Base-by-base conservation (phyloP, 2,888 invertebrate genomes). In the Dicroscelio sp. region DNA sequence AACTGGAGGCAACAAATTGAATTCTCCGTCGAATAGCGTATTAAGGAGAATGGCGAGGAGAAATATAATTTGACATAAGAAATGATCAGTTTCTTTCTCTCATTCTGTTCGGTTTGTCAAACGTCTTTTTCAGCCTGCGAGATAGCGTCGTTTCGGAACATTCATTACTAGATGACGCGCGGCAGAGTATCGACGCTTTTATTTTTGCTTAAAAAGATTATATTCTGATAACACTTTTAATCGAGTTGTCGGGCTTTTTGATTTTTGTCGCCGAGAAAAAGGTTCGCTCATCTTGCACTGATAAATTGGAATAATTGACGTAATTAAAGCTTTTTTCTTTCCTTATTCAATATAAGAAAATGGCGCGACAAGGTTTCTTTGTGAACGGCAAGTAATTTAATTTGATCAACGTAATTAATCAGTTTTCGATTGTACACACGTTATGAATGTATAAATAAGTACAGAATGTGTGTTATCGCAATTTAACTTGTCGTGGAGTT, bases 1-100 rank as follows among this genome's bases (percentile, higher is more conserved):
- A 87, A 87, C 73, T 86, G 55, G 84, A 58, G 84, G 78, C 82
- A 82, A 90, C 85, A 93, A 93, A 93, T 92, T 93, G 92, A 91
- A 92, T 92, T 92, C 90, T 86, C 85, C 91, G 86, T 90, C 86
- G 86, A 91, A 90, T 79, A 73, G 55, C 87, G 89, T 85, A 86
- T 91, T 91, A 92, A 91, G 80, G 86, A 80, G 85, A 89, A 89
- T 76, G 75, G 82, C 60, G 89, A 82, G 78, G 89, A 82, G 89
- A 82, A 87, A 90, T 88, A 88, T 90, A 88, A 90, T 90, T 90
- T 82, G 90, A 90, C 85, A 85, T 85, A 84, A 90, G 88, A 90
- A 88, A 88, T 90, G 90, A 90, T 90, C 90, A 85, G 90, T 87
- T 85, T 85, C 79, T 87, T 83, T 86, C 79, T 71, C 55, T 80